Base-by-base conservation (phyloP, 2,888 invertebrate genomes). In the Drosophila nr. perissopoda region DNA sequence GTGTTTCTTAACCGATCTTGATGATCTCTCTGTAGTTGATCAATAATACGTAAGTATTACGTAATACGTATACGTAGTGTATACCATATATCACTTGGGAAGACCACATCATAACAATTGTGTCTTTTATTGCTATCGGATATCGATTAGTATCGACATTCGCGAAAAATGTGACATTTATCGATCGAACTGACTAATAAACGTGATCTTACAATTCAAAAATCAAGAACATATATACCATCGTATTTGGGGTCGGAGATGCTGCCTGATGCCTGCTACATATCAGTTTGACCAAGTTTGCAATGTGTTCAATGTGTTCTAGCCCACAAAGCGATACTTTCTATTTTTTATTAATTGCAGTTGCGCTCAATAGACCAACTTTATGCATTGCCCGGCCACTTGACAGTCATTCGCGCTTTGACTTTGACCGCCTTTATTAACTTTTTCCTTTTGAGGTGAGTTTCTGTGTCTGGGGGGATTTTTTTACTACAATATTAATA, bases 341-440 rank as follows among this genome's bases (percentile, higher is more conserved):
- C 10, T 2, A 4, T 8, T 2, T 6, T 29, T 18, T 10, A 11
- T 25, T 29, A 31, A 40, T 61, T 53, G 27, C 21, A 18, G 16
- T 33, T 10, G 18, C 34, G 27, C 13, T 29, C 29, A 38, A n/a
- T 56, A 16, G n/a, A 6, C 5, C 45, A 56, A 61, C 58, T 54
- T 51, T 36, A n/a, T 33, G 40, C 16, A 27, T 29, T 60, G 36
- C 4, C 36, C 31, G 56, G 13, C 34, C 56, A 70, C 71, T 72
- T 73, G 29, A 18, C 71, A 27, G 60, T 34, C 34, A 53, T 38
- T n/a, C 52, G 13, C 11, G 16, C 61, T 51, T 54, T 59, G 54
- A 25, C 73, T 78, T 67, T 78, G 76, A 63, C 48, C 51, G 59
- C 33, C 61, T 49, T 63, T 62, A 36, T 62, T 40, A 48, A 27